Base-by-base conservation (phyloP, 1,140 invertebrate genomes). In the Ephestia elutella region DNA sequence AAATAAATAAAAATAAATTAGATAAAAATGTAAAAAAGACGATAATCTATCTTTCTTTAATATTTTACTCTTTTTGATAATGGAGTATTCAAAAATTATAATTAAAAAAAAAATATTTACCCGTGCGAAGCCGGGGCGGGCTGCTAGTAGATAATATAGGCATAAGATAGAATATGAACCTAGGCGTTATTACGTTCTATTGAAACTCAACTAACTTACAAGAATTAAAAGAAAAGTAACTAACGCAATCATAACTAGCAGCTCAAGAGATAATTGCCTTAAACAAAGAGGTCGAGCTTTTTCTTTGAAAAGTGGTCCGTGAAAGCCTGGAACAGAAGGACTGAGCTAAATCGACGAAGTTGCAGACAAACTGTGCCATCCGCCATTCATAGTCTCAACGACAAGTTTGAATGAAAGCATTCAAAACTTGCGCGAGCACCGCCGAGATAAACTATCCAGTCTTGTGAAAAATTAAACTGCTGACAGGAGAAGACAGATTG, bases 341-440 rank as follows among this genome's bases (percentile, higher is more conserved):
- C 51, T 58, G 61, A 57, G 65, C 74, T 75, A 73, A 80, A 82
- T 79, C 68, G 70, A 61, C 63, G 63, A 82, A 82, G 75, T 82
- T 80, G 66, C 56, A 66, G 62, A 57, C 65, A 66, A 74, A 75
- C 66, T 69, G 68, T 72, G 66, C 61, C 67, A 71, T 71, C 73
- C 70, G 69, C 73, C 70, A 78, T 80, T 82, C 73, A 79, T 75
- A 68, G 65, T 63, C 61, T 50, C 49, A 62, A 60, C 63, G 67
- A 59, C 70, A 82, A 82, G 63, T 84, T 84, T 79, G 66, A 79
- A 84, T 80, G 74, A 73, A 80, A 75, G 70, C 78, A 75, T 82
- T 79, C 67, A 74, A 63, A 82, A 84, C 68, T 84, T 75, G 51
- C 68, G 66, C 70, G 62, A 69, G 62, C 56, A 38, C 60, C 55